Evolutionary conservation across 64 coral and sea anemone species (phyloP).

Genomic region (Dendrophyllia cribrosa): DNA sequence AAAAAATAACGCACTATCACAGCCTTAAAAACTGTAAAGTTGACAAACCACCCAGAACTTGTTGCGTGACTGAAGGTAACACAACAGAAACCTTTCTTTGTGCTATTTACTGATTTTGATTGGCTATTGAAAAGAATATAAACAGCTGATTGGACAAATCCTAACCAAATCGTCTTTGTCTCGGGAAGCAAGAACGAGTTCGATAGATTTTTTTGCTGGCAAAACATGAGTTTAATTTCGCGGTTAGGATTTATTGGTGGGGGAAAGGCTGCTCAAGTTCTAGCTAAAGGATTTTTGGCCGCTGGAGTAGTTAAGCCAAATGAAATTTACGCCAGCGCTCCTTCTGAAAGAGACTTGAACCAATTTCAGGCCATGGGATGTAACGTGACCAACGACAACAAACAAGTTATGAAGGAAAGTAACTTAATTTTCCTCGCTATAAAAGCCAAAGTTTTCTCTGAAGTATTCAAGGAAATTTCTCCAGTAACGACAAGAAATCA

Average conservation of each 20-base stretch:
- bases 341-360: conserved; percentile 79
- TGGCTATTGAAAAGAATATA: background rate
- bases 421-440: conserved; percentile 87
- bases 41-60: no score
- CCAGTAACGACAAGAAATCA: conserved; percentile 94
- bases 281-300: conserved; percentile 93
- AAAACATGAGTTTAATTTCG: conserved; percentile 79
- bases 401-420: conserved; percentile 88
- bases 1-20: no score
- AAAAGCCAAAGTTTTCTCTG: conserved; percentile 94
- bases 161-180: no score
- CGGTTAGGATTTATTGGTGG: conserved; percentile 97
- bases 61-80: no score
- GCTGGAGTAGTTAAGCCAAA: conserved; percentile 83
- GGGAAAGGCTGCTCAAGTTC: conserved; percentile 90
- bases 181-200: background rate
- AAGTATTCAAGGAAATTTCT: conserved; percentile 94
- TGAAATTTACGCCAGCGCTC: conserved; percentile 93
- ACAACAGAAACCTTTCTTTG: no score
- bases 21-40: no score
- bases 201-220: background rate
- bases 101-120: background rate
- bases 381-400: conserved; percentile 91
- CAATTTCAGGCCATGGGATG: conserved; percentile 90
- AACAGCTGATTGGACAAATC: no score